Evolutionary conservation across 2,113 vertebrate species (phyloP).

Genomic region (Crocuta crocuta): DNA sequence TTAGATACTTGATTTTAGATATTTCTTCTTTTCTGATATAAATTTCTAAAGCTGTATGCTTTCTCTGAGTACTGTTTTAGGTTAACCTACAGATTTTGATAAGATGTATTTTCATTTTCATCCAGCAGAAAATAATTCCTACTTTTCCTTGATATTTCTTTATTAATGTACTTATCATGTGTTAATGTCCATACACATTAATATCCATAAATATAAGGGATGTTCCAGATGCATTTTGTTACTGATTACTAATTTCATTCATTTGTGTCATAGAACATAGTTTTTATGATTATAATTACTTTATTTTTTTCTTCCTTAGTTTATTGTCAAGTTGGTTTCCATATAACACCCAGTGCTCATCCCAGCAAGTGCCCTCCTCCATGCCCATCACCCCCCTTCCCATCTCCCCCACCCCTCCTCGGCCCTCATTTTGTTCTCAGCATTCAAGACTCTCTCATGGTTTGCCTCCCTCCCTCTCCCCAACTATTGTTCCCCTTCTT

Average conservation of each 20-base stretch:
- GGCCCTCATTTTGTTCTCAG: no score
- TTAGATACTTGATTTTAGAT: neutral
- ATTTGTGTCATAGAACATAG: neutral
- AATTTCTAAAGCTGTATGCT: neutral
- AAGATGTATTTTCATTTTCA: neutral
- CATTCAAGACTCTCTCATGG: no score
- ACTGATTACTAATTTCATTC: neutral
- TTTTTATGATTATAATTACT: neutral
- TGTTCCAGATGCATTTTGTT: neutral
- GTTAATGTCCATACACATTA: neutral
- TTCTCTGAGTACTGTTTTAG: neutral
- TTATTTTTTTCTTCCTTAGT: neutral
- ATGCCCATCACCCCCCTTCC: no score
- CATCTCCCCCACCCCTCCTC: no score
- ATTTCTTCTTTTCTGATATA: neutral
- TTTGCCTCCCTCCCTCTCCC: no score
- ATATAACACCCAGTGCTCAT: no score
- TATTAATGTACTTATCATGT: neutral
- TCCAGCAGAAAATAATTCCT: neutral
- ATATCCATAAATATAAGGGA: neutral
- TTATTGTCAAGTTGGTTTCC: no score
- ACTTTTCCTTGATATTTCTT: neutral
- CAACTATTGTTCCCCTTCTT: no score
- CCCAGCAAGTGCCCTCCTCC: no score
- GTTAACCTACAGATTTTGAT: neutral